Evolutionary conservation across 2,797 vertebrate genomes (phyloP), one percentile per base, ranked within the genome.

Genomic region (Lacerta agilis): DNA sequence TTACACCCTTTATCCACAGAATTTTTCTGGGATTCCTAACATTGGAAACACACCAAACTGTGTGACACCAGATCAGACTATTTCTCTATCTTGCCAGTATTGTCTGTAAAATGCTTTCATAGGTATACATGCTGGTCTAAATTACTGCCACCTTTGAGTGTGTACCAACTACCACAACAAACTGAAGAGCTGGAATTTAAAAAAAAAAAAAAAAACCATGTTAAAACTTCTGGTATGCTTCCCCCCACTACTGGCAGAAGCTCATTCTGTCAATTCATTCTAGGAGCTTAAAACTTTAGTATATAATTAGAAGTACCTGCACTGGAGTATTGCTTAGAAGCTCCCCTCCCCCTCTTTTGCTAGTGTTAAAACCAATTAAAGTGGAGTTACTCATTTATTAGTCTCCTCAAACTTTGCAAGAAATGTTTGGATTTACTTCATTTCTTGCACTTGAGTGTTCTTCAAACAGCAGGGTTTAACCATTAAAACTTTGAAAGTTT

Each of bases 151-250:
- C 8, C 1, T 84, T 1, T 66, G 0, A 0, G 3, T 15, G 18
- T 55, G 58, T 45, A 67, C 9, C 23, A 87, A 55, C 75, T 67
- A 18, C 89, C 86, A 86, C 83, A 29, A 77, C 87, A 83, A 88
- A 67, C 71, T 81, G 76, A 85, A 77, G 67, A 75, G 67, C 33
- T 66, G 43, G 0, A 86, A 67, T 87, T 92, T 90, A 87, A 79
- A 92, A 86, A 87, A 79, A 92, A 86, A 38, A 71, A 66, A 38
- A 92, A 86, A 38, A 71, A 66, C 38, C 64, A 13, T 6, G 61
- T 87, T 29, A 49, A 55, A 58, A 69, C 79, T 89, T 89, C 9
- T 23, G 6, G 87, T 83, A 1, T 27, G 20, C 45, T 79, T 73
- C 27, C 78, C 61, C 45, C 20, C 25, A 2, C 33, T 89, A 76